Conservation (phyloP, 2,888 invertebrate species). For the Epistrophe eligans region DNA sequence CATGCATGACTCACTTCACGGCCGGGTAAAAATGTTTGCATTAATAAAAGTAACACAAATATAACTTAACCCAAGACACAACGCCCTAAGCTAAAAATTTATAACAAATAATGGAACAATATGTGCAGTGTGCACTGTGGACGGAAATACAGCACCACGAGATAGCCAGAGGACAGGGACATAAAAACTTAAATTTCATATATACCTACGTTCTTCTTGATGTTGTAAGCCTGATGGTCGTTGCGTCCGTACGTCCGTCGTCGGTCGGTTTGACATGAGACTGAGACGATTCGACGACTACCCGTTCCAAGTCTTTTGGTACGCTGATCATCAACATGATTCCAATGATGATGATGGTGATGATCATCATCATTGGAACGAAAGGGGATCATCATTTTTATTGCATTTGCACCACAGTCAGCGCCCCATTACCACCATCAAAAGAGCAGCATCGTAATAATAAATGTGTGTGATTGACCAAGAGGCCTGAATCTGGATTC, state of each 20-base stretch:
- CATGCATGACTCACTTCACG: slow-evolving; percentile 5
- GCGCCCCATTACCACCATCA: slow-evolving; percentile 59
- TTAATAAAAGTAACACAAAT: slow-evolving; percentile 37
- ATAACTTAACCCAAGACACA: slow-evolving; percentile 30
- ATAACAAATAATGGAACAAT: slow-evolving; percentile 28
- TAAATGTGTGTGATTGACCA: slow-evolving; percentile 73
- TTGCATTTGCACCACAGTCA: slow-evolving; percentile 38
- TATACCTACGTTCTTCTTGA: background rate
- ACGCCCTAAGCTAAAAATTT: slow-evolving; percentile 15
- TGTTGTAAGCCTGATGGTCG: slow-evolving; percentile 11
- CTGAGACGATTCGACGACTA: background rate
- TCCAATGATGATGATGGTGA: slow-evolving; percentile 35
- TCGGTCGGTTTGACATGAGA: slow-evolving; percentile 14
- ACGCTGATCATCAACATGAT: slow-evolving; percentile 44
- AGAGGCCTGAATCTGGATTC: slow-evolving; percentile 71
- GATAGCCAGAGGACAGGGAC: slow-evolving; percentile 47
- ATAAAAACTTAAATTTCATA: slow-evolving; percentile 66
- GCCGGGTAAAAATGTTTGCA: background rate
- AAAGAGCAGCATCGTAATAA: slow-evolving; percentile 38
- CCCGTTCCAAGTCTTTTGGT: slow-evolving; percentile 5
- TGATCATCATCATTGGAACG: slow-evolving; percentile 36
- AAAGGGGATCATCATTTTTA: slow-evolving; percentile 43
- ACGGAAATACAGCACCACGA: slow-evolving; percentile 3
- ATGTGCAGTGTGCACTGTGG: background rate
- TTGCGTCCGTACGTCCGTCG: too few species aligned